Conservation (phyloP, 2,797 vertebrate species). For the Synaphobranchus kaupii region DNA sequence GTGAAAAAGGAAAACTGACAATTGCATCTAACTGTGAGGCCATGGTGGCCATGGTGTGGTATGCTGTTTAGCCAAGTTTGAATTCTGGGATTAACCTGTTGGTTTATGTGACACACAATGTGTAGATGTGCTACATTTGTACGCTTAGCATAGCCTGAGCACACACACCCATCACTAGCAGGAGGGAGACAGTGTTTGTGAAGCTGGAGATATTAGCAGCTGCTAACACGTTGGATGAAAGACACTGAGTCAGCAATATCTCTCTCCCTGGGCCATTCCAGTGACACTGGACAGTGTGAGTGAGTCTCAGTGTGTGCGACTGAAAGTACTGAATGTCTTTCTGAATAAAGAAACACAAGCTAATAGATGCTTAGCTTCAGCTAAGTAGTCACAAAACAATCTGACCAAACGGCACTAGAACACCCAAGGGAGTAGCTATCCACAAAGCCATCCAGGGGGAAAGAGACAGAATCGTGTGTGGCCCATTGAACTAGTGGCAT, state of each 20-base stretch:
- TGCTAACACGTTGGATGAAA: background rate
- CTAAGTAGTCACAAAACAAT: background rate
- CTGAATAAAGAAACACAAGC: background rate
- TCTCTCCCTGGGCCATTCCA: background rate
- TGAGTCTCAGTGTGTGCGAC: background rate
- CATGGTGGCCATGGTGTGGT: background rate
- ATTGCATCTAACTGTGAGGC: background rate
- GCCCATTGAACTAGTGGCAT: background rate
- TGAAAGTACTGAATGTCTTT: background rate
- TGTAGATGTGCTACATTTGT: background rate
- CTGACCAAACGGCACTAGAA: background rate
- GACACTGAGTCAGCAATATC: background rate
- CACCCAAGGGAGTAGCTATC: background rate
- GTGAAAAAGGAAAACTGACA: background rate
- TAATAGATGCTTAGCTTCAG: background rate
- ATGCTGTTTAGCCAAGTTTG: background rate
- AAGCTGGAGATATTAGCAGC: background rate
- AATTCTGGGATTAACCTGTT: background rate
- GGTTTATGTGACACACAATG: background rate
- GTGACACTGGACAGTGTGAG: background rate
- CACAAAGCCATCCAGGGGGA: background rate
- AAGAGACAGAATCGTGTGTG: background rate
- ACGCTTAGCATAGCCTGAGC: background rate
- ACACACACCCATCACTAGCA: background rate
- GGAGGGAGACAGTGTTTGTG: background rate